Evolutionary conservation across 2,888 invertebrate species (phyloP).

Genomic region (Petrolisthes manimaculis): DNA sequence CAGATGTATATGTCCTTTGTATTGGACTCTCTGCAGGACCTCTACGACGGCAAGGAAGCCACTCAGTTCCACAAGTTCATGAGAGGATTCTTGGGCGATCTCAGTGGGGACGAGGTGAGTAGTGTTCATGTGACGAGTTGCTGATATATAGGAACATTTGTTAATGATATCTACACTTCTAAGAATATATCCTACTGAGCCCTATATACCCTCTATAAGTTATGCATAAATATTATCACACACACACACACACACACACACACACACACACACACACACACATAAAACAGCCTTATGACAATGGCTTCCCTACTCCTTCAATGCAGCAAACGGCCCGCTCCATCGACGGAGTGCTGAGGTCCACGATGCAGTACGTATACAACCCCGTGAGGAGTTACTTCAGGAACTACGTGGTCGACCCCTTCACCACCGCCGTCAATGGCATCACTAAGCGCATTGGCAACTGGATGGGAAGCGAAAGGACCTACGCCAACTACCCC

Average conservation of each 20-base stretch:
- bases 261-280: slow-evolving; percentile 21
- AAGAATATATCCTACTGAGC: neutral
- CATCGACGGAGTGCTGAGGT: slow-evolving; percentile 31
- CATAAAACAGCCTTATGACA: neutral
- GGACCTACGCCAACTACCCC: slow-evolving; percentile 22
- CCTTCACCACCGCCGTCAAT: slow-evolving; percentile 29
- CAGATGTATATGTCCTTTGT: slow-evolving; percentile 45
- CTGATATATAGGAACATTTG: too few species aligned
- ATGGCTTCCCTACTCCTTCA: neutral
- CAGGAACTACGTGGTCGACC: slow-evolving; percentile 23
- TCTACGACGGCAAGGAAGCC: slow-evolving; percentile 49
- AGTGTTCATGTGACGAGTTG: neutral
- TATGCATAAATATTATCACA: neutral
- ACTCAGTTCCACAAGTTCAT: slow-evolving; percentile 40
- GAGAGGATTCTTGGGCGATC: slow-evolving; percentile 34
- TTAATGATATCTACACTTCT: neutral
- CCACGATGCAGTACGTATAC: slow-evolving; percentile 22
- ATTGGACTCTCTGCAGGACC: slow-evolving; percentile 45
- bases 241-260: neutral
- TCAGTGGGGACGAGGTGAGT: slow-evolving; percentile 48
- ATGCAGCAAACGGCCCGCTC: slow-evolving; percentile 45
- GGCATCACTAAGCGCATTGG: slow-evolving; percentile 39
- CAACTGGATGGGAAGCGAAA: slow-evolving; percentile 16
- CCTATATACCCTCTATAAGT: neutral
- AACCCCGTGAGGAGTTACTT: slow-evolving; percentile 39